Conservation (phyloP, 2,888 invertebrate species). For the Ligdia adustata region DNA sequence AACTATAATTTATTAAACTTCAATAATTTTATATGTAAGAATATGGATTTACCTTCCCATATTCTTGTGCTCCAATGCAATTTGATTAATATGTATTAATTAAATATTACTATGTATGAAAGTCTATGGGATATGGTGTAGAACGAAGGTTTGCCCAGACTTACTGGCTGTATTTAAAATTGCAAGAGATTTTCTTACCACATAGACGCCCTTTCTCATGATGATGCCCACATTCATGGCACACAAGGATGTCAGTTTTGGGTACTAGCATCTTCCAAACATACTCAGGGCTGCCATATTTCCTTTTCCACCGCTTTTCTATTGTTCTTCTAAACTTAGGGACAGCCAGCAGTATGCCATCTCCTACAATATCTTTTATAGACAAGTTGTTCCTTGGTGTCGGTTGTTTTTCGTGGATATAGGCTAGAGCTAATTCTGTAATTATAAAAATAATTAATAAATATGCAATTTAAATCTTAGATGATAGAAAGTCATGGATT, state of each 20-base stretch:
- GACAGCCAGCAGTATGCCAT: slow-evolving; percentile 92
- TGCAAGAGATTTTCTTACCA: slow-evolving; percentile 85
- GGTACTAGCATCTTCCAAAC: slow-evolving; percentile 88
- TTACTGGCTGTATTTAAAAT: too few relatives aligned
- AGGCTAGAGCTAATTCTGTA: slow-evolving; percentile 67
- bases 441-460: slow-evolving; percentile 24
- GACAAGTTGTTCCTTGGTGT: slow-evolving; percentile 63
- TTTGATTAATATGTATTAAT: too few relatives aligned
- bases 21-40: too few relatives aligned
- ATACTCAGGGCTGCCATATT: slow-evolving; percentile 88
- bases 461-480: slow-evolving; percentile 1
- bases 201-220: slow-evolving; percentile 92
- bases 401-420: slow-evolving; percentile 50
- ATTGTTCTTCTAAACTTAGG: slow-evolving; percentile 91
- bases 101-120: too few relatives aligned
- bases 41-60: too few relatives aligned
- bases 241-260: slow-evolving; percentile 89
- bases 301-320: slow-evolving; percentile 89
- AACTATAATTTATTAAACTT: too few relatives aligned
- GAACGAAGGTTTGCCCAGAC: too few relatives aligned
- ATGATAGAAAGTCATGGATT: too few relatives aligned
- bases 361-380: slow-evolving; percentile 86
- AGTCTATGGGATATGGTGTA: too few relatives aligned
- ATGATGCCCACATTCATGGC: slow-evolving; percentile 93
- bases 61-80: too few relatives aligned